Evolutionary conservation across 2,113 vertebrate genomes (phyloP), one percentile per base, ranked within the genome.

Genomic region (Neopipo cinnamomea): DNA sequence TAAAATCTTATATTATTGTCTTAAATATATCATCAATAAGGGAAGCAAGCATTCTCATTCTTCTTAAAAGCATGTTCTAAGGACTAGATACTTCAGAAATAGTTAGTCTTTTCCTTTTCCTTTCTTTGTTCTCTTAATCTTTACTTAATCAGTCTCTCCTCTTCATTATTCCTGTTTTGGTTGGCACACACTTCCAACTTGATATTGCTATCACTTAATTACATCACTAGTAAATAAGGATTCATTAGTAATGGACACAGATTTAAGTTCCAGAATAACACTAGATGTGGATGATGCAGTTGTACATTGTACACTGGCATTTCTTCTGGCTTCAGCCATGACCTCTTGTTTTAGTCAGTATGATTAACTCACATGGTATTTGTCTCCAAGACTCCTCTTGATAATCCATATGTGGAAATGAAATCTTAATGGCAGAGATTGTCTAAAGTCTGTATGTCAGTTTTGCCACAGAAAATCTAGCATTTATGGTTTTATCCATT

Each of bases 341-440:
- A 31, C 15, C 68, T 53, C 13, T 42, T 52, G 2, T 74, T 74
- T 31, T 66, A 31, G 8, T 76, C 18, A 17, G 24, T 39, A 33
- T 44, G 42, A 49, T 41, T 24, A 61, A 56, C 27, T 58, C 3
- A 24, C 7, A 30, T 11, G 6, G 10, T n/a, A 46, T 73, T 77
- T 0, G 0, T 46, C 21, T 72, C 8, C 14, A 59, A 41, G 53
- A 68, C 37, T 90, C 12, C 9, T 41, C 44, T 21, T 76, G 42
- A 41, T 27, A 67, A 44, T n/a, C 19, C 2, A 0, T 8, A 7
- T 8, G 8, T 0, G 1, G 27, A 82, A 87, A 68, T 23, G 4
- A 76, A 30, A 5, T 68, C 33, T 20, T 68, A 28, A 6, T 21
- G 11, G 15, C 11, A 33, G 22, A 78, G 82, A 33, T n/a, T 28